Evolutionary conservation across 2,888 invertebrate genomes (phyloP).

Genomic region (Atethmia centrago): DNA sequence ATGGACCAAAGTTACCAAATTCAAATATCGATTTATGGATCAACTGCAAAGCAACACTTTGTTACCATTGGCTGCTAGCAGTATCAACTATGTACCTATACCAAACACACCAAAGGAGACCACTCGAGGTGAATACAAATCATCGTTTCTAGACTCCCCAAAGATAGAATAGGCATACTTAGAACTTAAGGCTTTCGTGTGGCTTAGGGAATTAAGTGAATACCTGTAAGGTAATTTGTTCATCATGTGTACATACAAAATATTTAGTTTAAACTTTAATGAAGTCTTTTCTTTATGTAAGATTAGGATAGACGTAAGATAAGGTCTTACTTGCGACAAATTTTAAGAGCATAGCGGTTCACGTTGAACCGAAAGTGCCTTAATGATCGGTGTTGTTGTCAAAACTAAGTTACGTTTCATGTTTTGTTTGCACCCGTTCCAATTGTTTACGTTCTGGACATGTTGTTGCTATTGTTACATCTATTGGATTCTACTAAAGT

Average conservation of each 20-base stretch:
- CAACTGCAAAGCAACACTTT: slow-evolving; percentile 16
- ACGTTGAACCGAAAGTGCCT: slow-evolving; percentile 77
- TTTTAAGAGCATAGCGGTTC: slow-evolving; percentile 60
- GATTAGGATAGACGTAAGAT: slow-evolving; percentile 55
- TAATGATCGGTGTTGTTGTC: slow-evolving; percentile 88
- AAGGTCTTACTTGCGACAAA: slow-evolving; percentile 47
- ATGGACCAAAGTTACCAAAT: slow-evolving; percentile 26
- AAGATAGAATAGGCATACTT: slow-evolving; percentile 79
- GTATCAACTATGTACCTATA: slow-evolving; percentile 32
- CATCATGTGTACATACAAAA: slow-evolving; percentile 33
- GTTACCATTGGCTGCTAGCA: slow-evolving; percentile 38
- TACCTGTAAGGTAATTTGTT: slow-evolving; percentile 28
- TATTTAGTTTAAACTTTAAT: slow-evolving; percentile 31
- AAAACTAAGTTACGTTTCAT: slow-evolving; percentile 76
- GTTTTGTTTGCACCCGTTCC: slow-evolving; percentile 72
- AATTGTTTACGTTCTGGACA: slow-evolving; percentile 69
- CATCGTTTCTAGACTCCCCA: slow-evolving; percentile 75
- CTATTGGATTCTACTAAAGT: slow-evolving; percentile 51
- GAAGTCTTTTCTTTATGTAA: slow-evolving; percentile 35
- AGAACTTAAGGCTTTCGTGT: slow-evolving; percentile 68
- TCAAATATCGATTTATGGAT: slow-evolving; percentile 19
- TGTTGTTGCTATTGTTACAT: slow-evolving; percentile 65
- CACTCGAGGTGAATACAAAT: slow-evolving; percentile 69
- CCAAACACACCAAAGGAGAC: slow-evolving; percentile 59
- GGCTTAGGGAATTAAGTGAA: slow-evolving; percentile 53